Conservation (phyloP, 2,113 vertebrate species). For the Pygathrix nemaeus region DNA sequence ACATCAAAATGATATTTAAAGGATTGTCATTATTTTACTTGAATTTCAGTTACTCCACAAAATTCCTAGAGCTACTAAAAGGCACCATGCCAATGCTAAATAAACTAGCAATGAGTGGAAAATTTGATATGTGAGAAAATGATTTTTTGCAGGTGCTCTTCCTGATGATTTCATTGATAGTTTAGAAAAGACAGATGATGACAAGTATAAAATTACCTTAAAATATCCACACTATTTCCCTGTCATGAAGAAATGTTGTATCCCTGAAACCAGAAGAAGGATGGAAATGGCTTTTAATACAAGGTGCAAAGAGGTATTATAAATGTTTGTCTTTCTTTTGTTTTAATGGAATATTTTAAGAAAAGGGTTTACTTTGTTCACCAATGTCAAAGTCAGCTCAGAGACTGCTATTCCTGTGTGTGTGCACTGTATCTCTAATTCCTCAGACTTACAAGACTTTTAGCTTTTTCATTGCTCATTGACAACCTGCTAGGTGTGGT, state of each 20-base stretch:
- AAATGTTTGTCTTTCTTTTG: constrained; percentile 7
- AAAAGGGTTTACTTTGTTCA: not conserved
- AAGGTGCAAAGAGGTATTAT: constrained; percentile 93
- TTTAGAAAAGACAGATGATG: constrained; percentile 88
- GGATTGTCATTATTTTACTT: constrained; percentile 37
- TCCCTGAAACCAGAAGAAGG: constrained; percentile 93
- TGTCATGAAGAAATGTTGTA: constrained; percentile 94
- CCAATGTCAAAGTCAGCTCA: not conserved
- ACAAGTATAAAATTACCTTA: constrained; percentile 91
- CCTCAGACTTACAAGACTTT: not conserved
- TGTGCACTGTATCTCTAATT: not conserved
- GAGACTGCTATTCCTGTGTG: not conserved
- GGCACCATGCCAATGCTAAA: not conserved
- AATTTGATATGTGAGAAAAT: constrained; percentile 67
- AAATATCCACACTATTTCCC: constrained; percentile 97
- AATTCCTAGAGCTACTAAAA: constrained; percentile 31
- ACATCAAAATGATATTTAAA: not conserved
- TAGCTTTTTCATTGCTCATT: not conserved
- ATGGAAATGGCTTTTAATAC: constrained; percentile 96
- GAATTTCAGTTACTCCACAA: not conserved
- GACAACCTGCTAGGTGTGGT: not conserved
- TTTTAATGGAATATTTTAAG: not conserved
- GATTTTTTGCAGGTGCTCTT: constrained; percentile 87
- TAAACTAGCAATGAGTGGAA: constrained; percentile 10
- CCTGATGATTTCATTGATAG: constrained; percentile 91